Percentiles rank a stretch among this genome's conserved stretches.
These are phyloP conservation scores for Pavo muticus DNA, from an alignment of 2,113 vertebrate species.

Conservation along the genomic window DNA sequence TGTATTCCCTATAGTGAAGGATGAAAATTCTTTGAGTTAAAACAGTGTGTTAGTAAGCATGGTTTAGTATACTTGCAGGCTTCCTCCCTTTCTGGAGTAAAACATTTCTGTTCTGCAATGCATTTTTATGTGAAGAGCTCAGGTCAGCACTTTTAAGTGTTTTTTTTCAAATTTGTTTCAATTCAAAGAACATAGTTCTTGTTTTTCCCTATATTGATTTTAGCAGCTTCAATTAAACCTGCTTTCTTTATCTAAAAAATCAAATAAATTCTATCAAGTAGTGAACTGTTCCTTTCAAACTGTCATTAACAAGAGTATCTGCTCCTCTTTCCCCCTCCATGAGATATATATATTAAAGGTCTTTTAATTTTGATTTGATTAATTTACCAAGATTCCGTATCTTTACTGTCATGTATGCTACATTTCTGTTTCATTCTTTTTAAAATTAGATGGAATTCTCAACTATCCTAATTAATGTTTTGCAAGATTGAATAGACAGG, in stretches of 20 bases:
- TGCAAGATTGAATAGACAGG: background rate
- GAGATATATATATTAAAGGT: background rate
- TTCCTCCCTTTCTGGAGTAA: background rate
- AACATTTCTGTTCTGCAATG: background rate
- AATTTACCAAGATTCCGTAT: background rate
- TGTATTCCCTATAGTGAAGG: background rate
- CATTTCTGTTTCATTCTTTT: conserved; percentile 2
- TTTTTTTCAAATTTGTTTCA: conserved; percentile 18
- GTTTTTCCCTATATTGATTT: conserved; percentile 26
- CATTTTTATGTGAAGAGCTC: conserved; percentile 28
- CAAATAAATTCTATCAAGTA: conserved; percentile 55
- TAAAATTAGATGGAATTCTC: background rate
- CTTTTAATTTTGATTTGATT: background rate
- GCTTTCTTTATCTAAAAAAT: conserved; percentile 50
- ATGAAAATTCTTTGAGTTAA: background rate
- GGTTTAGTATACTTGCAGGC: background rate
- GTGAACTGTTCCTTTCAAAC: conserved; percentile 42
- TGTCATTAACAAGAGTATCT: conserved; percentile 43
- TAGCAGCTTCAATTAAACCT: conserved; percentile 59
- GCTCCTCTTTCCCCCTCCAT: background rate
- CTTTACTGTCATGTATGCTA: background rate
- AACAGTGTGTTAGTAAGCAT: background rate
- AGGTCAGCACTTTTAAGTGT: background rate
- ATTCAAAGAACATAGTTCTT: background rate
- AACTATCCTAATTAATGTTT: conserved; percentile 7